Percentiles rank a stretch among this genome's conserved stretches.
Evolutionary conservation across 2,797 vertebrate genomes (phyloP).

Genomic region (Cryptoprocta ferox): DNA sequence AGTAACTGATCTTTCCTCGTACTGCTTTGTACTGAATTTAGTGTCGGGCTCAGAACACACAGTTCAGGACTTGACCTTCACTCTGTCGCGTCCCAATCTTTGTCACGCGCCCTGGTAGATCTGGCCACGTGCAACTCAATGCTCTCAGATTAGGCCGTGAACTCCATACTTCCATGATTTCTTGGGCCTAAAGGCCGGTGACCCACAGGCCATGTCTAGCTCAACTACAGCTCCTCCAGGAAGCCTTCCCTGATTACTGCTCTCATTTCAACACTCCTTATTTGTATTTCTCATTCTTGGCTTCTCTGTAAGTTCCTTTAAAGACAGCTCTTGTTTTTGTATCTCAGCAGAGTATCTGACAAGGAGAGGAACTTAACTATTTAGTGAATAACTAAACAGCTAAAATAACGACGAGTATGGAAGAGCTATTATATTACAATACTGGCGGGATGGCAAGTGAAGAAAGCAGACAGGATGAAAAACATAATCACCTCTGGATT

Average conservation of each 20-base stretch:
- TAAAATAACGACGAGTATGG: background rate
- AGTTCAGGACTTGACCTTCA: background rate
- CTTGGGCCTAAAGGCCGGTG: rapidly evolving
- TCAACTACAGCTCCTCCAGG: background rate
- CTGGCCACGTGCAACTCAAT: rapidly evolving
- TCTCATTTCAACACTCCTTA: rapidly evolving
- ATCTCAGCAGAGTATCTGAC: background rate
- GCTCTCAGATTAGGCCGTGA: rapidly evolving
- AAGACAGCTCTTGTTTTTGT: background rate
- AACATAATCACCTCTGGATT: background rate
- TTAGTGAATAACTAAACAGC: background rate
- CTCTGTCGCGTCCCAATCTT: background rate
- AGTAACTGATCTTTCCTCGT: background rate
- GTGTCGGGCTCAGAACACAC: too few species aligned
- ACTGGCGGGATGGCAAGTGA: background rate
- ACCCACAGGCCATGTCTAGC: background rate
- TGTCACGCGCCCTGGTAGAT: rapidly evolving
- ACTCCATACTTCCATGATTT: rapidly evolving
- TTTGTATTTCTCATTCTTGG: background rate
- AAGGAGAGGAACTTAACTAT: background rate
- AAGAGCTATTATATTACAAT: background rate
- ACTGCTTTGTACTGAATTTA: background rate
- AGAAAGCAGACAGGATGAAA: background rate
- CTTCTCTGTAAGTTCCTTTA: background rate
- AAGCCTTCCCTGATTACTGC: background rate